Base-by-base conservation (phyloP, 2,113 vertebrate species). In the Alligator mississippiensis region DNA sequence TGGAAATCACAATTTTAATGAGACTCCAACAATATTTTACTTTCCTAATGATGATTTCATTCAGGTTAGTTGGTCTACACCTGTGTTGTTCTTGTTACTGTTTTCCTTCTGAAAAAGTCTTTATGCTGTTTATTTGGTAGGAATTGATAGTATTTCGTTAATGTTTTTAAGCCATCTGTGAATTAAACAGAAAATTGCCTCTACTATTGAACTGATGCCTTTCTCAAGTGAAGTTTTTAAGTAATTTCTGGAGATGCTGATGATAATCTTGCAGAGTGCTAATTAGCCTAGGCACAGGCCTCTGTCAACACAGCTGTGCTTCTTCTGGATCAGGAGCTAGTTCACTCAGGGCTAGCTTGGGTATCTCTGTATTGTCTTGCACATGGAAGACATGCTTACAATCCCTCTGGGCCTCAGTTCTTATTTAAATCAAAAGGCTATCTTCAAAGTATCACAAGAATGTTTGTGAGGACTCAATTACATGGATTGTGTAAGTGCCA, bases 211-310 rank as follows among this genome's bases (percentile, higher is more conserved):
- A 75, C 68, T 85, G 54, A 15, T 68, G 54, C 85, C 16, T 58
- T 85, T 92, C 34, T 34, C 27, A 54, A 93, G 87, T 38, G 28
- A 81, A 27, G 2, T 80, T 89, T 28, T 82, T 89, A 84, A 95
- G 89, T 87, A 80, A 54, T 62, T 95, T 89, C 57, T 93, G 87
- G 75, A 78, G 58, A 54, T 82, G 28, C 55, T 87, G 89, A 77
- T 92, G 61, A 9, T 47, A 47, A 47, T 47, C 47, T 47, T 47
- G 47, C 7, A 47, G 47, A 47, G 47, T 8, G 7, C 47, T 47
- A 9, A 47, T 47, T 47, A 47, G 47, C 47, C 47, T 47, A 47
- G 47, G 47, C 47, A 47, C 47, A 47, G 47, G 47, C 47, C 47
- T 47, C 47, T 47, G 47, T 47, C 47, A 47, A 47, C 47, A 47